Base-by-base conservation (phyloP, 2,797 vertebrate species). In the Notolepis coatsorum region DNA sequence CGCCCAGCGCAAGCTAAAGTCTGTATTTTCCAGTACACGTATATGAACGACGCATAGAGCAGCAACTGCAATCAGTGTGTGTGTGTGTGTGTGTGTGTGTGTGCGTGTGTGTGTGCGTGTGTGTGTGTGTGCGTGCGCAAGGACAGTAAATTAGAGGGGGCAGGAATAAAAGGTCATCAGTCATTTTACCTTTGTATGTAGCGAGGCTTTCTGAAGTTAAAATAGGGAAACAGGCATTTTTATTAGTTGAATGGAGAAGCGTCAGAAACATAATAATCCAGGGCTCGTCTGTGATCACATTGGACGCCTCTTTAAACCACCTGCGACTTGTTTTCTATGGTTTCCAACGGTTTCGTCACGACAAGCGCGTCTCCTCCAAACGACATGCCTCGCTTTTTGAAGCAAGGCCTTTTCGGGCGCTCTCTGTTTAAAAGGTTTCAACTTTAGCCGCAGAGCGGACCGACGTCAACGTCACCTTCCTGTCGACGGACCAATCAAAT, bases 1-100 rank as follows among this genome's bases (percentile, higher is more conserved):
- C 76, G 72, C 39, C 68, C 77, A 75, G 81, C 81, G 79, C 59
- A 81, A 77, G 84, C 84, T 67, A 67, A 85, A 81, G 84, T 87
- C 85, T 85, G 82, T 84, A 82, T 77, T 75, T 77, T 77, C 42
- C 28, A 8, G 76, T 65, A 69, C n/a, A n/a, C n/a, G n/a, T n/a
- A n/a, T n/a, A n/a, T n/a, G n/a, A n/a, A n/a, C n/a, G n/a, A n/a
- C n/a, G n/a, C n/a, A n/a, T n/a, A n/a, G n/a, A n/a, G n/a, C n/a
- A n/a, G 28, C 46, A 45, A 37, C 72, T 35, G 66, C 56, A 13
- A 21, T 62, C 69, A 41, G 45, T 15, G 52, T 21, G 50, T 10
- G 5, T 25, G 46, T 13, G 7, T 35, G 31, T 13, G 13, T 9
- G 8, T 3, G 8, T 18, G 39, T 42, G 2, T 4, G n/a, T 42